Conservation (phyloP, 2,113 vertebrate species). For the Crypturellus undulatus region DNA sequence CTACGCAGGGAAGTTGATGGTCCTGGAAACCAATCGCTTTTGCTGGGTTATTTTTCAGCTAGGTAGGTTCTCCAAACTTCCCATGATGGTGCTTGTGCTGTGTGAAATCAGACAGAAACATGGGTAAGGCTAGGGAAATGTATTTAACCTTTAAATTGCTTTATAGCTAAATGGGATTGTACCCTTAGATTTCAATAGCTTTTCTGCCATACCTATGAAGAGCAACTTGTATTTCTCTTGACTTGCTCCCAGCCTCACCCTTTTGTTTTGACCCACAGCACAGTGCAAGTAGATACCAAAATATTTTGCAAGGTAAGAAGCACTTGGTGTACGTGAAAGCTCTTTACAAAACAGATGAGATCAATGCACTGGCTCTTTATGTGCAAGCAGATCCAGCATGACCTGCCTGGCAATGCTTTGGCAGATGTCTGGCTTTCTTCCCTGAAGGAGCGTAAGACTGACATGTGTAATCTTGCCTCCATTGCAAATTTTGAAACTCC, state of each 20-base stretch:
- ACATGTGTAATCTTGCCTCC: neutral
- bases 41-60: neutral
- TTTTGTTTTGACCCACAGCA: neutral
- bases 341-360: neutral
- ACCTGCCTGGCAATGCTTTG: neutral
- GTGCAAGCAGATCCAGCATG: neutral
- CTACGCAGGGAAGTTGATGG: neutral
- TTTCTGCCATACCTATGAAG: neutral
- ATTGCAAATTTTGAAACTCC: neutral
- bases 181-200: neutral
- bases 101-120: neutral
- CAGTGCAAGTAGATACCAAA: neutral
- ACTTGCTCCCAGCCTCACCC: neutral
- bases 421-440: neutral
- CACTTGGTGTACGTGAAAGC: neutral
- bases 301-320: neutral
- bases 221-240: neutral
- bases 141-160: neutral
- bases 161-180: neutral
- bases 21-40: neutral
- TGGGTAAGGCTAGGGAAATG: neutral
- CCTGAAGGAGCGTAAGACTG: accelerated
- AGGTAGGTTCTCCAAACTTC: neutral
- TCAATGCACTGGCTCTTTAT: neutral
- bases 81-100: neutral